Conservation (phyloP, 2,888 invertebrate genomes). For the Ormyrus pomaceus region DNA sequence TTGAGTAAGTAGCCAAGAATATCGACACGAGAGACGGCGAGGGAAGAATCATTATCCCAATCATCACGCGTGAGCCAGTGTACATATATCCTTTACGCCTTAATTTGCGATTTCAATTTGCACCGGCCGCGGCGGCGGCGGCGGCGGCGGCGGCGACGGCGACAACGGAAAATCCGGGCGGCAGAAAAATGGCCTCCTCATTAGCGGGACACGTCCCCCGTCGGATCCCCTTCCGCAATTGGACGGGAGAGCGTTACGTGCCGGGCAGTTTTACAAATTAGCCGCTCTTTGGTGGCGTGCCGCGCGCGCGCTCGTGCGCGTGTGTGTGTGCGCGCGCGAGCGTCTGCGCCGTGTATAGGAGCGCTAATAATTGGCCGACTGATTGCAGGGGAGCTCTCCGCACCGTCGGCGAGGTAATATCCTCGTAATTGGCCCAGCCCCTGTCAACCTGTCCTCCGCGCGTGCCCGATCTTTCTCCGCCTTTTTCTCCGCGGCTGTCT, state of each 20-base stretch:
- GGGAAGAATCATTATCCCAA: slow-evolving; percentile 42
- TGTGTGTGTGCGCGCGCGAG: slow-evolving; percentile 25
- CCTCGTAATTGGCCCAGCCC: slow-evolving; percentile 73
- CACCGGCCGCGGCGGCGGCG: not conserved
- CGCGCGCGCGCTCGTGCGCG: not conserved
- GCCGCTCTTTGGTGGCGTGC: slow-evolving; percentile 61
- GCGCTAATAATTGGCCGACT: slow-evolving; percentile 69
- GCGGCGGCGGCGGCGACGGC: not conserved
- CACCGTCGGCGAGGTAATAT: slow-evolving; percentile 71
- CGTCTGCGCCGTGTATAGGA: slow-evolving; percentile 61
- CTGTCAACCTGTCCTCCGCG: slow-evolving; percentile 70
- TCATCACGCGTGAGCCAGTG: slow-evolving; percentile 23
- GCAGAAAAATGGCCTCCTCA: slow-evolving; percentile 47
- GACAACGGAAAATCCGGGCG: not conserved
- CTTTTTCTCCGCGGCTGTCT: not conserved
- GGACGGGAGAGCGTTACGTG: not conserved
- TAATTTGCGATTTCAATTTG: slow-evolving; percentile 45
- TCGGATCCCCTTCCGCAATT: not conserved
- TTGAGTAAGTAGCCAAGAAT: not conserved
- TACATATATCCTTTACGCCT: slow-evolving; percentile 12
- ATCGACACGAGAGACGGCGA: not conserved
- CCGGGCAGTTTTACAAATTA: slow-evolving; percentile 70
- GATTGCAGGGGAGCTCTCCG: slow-evolving; percentile 68
- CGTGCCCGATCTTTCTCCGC: slow-evolving; percentile 16
- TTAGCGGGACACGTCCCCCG: slow-evolving; percentile 34